phyloP scores from a whole-genome alignment of 2,888 invertebrate genomes.

The Cerceris ruficornis region DNA sequence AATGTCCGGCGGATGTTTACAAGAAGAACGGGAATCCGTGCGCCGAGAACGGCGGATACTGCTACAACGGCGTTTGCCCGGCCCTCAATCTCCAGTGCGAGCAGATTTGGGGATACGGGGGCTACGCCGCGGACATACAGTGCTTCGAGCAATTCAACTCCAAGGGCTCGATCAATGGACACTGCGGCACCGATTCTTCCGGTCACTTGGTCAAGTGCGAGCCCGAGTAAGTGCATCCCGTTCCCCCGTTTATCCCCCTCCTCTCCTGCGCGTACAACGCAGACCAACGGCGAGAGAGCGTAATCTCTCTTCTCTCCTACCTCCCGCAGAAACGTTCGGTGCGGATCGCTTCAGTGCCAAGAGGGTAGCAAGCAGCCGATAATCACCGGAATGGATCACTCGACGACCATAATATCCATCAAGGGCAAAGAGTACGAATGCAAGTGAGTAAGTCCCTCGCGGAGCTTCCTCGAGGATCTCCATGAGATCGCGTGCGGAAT shows the following conservation, averaged over 20 bases:
- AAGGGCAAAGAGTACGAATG: constrained; percentile 96
- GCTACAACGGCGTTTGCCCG: constrained; percentile 96
- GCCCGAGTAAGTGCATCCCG: constrained; percentile 86
- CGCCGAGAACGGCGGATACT: constrained; percentile 88
- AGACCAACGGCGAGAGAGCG: background rate
- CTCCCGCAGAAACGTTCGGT: constrained; percentile 90
- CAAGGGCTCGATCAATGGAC: constrained; percentile 96
- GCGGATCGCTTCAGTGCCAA: constrained; percentile 97
- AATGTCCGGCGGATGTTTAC: constrained; percentile 94
- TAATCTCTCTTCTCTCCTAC: constrained; percentile 28
- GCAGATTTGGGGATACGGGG: constrained; percentile 95
- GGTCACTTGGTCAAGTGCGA: constrained; percentile 94
- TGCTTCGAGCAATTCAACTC: constrained; percentile 98
- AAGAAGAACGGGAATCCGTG: constrained; percentile 97
- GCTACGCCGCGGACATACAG: constrained; percentile 90
- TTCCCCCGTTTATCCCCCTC: background rate
- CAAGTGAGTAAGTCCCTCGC: constrained; percentile 89
- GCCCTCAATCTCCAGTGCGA: constrained; percentile 94
- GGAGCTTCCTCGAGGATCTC: background rate
- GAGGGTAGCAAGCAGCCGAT: constrained; percentile 92
- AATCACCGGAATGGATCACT: constrained; percentile 90
- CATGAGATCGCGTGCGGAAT: background rate
- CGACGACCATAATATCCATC: constrained; percentile 94
- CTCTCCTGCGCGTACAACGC: background rate
- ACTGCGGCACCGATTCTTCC: constrained; percentile 92